These are phyloP conservation scores for Apolygus lucorum DNA, from an alignment of 1,140 invertebrate species.

Conservation along the genomic window DNA sequence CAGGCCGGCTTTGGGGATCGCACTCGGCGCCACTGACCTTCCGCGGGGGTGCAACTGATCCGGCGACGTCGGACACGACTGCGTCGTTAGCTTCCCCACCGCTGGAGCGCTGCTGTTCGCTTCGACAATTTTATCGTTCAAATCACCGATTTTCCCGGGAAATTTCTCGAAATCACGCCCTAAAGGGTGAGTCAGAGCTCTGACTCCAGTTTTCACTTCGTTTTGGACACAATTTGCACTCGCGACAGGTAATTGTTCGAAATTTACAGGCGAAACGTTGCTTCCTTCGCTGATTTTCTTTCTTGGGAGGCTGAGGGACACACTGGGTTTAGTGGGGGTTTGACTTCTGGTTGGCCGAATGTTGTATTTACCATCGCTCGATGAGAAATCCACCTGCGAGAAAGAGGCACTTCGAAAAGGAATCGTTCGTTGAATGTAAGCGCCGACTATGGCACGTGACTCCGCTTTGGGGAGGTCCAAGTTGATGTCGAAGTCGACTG, in stretches of 20 bases:
- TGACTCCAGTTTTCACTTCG: neutral
- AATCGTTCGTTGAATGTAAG: conserved; percentile 49
- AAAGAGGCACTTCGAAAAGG: conserved; percentile 73
- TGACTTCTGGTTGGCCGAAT: conserved; percentile 29
- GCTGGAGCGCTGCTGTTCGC: conserved; percentile 27
- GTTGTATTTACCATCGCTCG: conserved; percentile 39
- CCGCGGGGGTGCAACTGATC: neutral
- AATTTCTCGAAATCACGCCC: conserved; percentile 44
- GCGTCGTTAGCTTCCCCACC: conserved; percentile 15
- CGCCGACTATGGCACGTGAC: conserved; percentile 46
- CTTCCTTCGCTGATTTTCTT: conserved; percentile 9
- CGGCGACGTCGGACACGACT: neutral
- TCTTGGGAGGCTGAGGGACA: conserved; percentile 27
- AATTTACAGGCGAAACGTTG: neutral
- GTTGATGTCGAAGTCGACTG: conserved; percentile 37
- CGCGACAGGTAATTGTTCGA: neutral
- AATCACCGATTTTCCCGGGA: neutral
- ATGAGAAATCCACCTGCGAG: conserved; percentile 63
- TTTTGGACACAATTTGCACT: neutral
- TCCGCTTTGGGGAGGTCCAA: conserved; percentile 46
- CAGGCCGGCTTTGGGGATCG: neutral
- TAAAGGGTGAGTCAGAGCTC: neutral
- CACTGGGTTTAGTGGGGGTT: conserved; percentile 19
- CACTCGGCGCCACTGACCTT: neutral
- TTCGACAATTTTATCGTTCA: neutral